Evolutionary conservation across 2,113 vertebrate genomes (phyloP).

Genomic region (Geococcyx californianus): DNA sequence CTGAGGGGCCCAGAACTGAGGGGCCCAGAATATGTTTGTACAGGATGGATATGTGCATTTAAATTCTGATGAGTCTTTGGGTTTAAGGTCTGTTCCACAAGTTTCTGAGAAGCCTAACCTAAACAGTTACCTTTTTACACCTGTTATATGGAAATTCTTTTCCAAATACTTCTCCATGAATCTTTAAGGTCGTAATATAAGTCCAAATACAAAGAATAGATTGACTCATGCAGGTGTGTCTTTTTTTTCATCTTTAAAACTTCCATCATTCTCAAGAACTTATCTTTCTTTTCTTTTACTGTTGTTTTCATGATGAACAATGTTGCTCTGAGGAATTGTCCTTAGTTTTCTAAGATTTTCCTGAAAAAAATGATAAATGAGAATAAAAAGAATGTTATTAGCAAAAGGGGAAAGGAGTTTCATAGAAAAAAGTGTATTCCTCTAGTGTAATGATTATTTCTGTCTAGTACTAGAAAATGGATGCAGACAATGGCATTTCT

Average conservation of each 20-base stretch:
- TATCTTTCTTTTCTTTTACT: not conserved
- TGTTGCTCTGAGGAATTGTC: not conserved
- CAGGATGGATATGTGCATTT: not conserved
- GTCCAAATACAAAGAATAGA: rapidly evolving
- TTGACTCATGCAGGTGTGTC: rapidly evolving
- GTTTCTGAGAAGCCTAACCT: not conserved
- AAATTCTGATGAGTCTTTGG: not conserved
- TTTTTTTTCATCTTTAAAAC: not conserved
- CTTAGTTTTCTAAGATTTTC: not conserved
- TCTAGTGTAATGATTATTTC: not conserved
- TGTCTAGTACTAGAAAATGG: not conserved
- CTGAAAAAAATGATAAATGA: not conserved
- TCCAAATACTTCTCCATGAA: not conserved
- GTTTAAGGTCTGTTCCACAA: not conserved
- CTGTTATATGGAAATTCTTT: not conserved
- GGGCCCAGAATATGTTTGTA: not conserved
- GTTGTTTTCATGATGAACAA: not conserved
- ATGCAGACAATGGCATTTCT: not conserved
- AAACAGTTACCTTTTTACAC: not conserved
- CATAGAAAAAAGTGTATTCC: not conserved
- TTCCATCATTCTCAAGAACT: not conserved
- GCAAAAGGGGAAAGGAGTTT: not conserved
- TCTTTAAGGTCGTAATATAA: not conserved
- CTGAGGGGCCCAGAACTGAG: too few relatives aligned
- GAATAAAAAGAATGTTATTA: not conserved